phyloP scores from a whole-genome alignment of 2,888 invertebrate species.

The Rhagophthalmus giganteus region DNA sequence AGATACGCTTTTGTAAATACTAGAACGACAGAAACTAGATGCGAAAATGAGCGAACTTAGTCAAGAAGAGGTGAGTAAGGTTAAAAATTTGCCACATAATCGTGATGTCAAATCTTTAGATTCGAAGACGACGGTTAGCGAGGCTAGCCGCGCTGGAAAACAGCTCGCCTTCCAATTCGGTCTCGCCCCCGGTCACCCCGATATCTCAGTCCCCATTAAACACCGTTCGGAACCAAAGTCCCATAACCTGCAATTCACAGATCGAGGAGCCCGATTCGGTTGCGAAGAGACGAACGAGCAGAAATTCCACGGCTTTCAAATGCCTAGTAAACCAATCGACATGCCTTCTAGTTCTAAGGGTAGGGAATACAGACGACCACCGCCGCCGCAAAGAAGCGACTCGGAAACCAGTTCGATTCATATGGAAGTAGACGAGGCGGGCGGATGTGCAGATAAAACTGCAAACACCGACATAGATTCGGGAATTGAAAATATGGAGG shows the following conservation, averaged over 20 bases:
- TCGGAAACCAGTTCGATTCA: slow-evolving; percentile 57
- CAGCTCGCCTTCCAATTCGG: slow-evolving; percentile 56
- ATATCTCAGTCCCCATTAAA: slow-evolving; percentile 52
- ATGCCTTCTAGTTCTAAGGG: slow-evolving; percentile 49
- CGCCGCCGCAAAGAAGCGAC: slow-evolving; percentile 52
- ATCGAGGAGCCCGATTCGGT: too few species aligned
- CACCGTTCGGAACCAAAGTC: slow-evolving; percentile 41
- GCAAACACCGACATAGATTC: slow-evolving; percentile 67
- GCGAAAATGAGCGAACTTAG: slow-evolving; percentile 78
- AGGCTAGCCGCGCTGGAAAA: slow-evolving; percentile 68
- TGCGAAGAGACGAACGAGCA: too few species aligned
- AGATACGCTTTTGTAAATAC: slow-evolving; percentile 13
- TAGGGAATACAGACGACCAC: slow-evolving; percentile 35
- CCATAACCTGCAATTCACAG: too few species aligned
- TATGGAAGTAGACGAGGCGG: slow-evolving; percentile 64
- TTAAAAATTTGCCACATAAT: slow-evolving; percentile 9
- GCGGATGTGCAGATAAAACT: slow-evolving; percentile 53
- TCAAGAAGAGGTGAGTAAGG: slow-evolving; percentile 80
- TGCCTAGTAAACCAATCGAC: slow-evolving; percentile 53
- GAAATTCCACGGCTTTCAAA: slow-evolving; percentile 45
- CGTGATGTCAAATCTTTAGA: slow-evolving; percentile 59
- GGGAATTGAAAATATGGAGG: slow-evolving; percentile 77
- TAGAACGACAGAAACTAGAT: slow-evolving; percentile 25
- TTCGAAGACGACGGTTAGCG: slow-evolving; percentile 74
- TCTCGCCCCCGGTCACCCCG: slow-evolving; percentile 58